These are phyloP conservation scores for Protobothrops mucrosquamatus DNA, from an alignment of 2,113 vertebrate species.

Conservation along the genomic window DNA sequence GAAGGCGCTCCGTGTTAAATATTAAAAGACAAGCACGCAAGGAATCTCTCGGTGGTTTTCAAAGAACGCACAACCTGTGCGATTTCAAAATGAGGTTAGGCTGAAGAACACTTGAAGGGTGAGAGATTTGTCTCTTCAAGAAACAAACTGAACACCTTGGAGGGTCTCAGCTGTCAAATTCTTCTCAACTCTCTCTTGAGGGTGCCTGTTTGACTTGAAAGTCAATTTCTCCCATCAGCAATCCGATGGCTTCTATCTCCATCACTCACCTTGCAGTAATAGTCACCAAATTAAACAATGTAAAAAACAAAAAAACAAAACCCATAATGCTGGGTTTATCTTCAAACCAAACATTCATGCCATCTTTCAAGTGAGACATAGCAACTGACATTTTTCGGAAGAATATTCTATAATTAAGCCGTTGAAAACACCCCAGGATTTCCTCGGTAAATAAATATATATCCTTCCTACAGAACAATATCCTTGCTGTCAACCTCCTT, in stretches of 20 bases:
- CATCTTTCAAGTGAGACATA: constrained; percentile 32
- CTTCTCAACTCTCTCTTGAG: constrained; percentile 32
- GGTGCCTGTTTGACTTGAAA: constrained; percentile 35
- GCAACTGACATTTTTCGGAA: constrained; percentile 49
- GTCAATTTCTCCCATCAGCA: constrained; percentile 31
- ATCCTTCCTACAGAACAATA: constrained; percentile 63
- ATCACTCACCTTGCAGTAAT: constrained; percentile 32
- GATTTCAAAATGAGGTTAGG: constrained; percentile 43
- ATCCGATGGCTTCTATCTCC: constrained; percentile 39
- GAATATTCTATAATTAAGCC: constrained; percentile 57
- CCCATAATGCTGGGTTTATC: background rate
- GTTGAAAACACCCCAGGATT: constrained; percentile 52
- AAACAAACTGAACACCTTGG: background rate
- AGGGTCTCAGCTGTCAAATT: constrained; percentile 31
- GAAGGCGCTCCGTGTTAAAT: constrained; percentile 10
- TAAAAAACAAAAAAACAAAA: background rate
- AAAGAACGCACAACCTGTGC: constrained; percentile 38
- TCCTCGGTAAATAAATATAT: constrained; percentile 55
- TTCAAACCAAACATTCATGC: constrained; percentile 43
- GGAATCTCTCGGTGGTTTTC: constrained; percentile 21
- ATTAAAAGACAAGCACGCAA: constrained; percentile 6
- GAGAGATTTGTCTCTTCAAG: constrained; percentile 42
- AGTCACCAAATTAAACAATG: constrained; percentile 19
- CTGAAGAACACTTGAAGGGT: constrained; percentile 25
- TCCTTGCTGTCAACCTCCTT: constrained; percentile 67